These are phyloP conservation scores for Pecten maximus DNA, from an alignment of 2,888 invertebrate genomes.

Conservation along the genomic window DNA sequence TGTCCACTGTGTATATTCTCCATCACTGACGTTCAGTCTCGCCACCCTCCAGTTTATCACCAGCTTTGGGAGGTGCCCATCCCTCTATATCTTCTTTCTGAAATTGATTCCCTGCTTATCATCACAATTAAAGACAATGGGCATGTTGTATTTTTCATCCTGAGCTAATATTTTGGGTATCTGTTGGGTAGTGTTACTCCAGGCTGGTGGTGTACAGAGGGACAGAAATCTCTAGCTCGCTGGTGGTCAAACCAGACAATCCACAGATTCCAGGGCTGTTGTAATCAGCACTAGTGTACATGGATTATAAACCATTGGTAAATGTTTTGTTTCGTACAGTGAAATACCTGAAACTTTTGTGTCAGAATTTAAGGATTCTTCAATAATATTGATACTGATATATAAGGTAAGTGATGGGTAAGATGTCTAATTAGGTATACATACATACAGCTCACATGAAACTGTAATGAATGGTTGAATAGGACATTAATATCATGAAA, in stretches of 20 bases:
- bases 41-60: conserved; percentile 1
- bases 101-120: conserved; percentile 9
- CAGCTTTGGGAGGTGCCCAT: not conserved
- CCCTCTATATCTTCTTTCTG: not conserved
- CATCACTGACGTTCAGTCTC: not conserved
- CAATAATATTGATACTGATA: not conserved
- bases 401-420: no score
- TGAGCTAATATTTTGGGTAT: conserved; percentile 22
- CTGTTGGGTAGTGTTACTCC: not conserved
- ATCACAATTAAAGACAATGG: conserved; percentile 35
- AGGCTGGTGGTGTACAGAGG: not conserved
- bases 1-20: not conserved
- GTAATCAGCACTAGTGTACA: not conserved
- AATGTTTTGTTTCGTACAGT: not conserved
- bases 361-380: not conserved
- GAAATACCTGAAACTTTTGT: not conserved
- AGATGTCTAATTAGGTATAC: no score
- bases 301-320: not conserved
- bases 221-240: not conserved
- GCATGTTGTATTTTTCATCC: conserved; percentile 26
- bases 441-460: no score
- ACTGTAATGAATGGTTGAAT: no score
- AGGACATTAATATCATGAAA: no score
- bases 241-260: not conserved
- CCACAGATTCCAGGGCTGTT: not conserved